A percentile compares a stretch with the other conserved stretches of the same genome.
Conservation (phyloP, 30 jellyfish, hydroid and myxozoan genomes). For the Aurelia sp. region DNA sequence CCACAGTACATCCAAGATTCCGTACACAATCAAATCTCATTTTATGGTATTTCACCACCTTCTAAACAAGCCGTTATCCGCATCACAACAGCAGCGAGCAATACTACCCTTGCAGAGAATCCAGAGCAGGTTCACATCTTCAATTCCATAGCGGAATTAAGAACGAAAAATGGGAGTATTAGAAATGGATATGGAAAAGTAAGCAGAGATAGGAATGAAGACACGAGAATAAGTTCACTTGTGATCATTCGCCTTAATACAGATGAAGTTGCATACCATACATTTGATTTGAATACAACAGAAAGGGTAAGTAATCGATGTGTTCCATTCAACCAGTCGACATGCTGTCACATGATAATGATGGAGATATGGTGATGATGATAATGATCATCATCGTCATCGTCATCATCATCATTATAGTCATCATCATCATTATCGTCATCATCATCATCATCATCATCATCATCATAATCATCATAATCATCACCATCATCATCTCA, state of each 20-base stretch:
- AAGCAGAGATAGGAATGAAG: neutral
- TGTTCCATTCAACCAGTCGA: too few species aligned
- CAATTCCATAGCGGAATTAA: too few species aligned
- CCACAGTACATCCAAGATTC: neutral
- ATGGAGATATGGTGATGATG: too few species aligned
- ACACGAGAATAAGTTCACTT: too few species aligned
- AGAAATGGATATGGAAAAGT: neutral
- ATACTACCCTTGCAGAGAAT: neutral
- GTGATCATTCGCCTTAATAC: neutral
- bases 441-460: too few species aligned
- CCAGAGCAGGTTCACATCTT: neutral
- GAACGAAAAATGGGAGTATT: neutral
- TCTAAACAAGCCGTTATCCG: neutral
- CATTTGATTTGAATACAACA: neutral
- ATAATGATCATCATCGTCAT: too few species aligned
- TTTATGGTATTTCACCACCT: slow-evolving; percentile 7
- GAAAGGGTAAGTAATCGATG: neutral
- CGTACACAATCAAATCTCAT: neutral
- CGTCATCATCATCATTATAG: too few species aligned
- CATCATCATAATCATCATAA: too few species aligned
- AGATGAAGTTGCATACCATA: neutral
- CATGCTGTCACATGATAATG: too few species aligned
- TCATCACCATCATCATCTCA: too few species aligned
- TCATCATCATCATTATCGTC: too few species aligned
- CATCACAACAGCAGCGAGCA: neutral